Conservation (phyloP, 2,797 vertebrate species). For the Esox masquinongy region DNA sequence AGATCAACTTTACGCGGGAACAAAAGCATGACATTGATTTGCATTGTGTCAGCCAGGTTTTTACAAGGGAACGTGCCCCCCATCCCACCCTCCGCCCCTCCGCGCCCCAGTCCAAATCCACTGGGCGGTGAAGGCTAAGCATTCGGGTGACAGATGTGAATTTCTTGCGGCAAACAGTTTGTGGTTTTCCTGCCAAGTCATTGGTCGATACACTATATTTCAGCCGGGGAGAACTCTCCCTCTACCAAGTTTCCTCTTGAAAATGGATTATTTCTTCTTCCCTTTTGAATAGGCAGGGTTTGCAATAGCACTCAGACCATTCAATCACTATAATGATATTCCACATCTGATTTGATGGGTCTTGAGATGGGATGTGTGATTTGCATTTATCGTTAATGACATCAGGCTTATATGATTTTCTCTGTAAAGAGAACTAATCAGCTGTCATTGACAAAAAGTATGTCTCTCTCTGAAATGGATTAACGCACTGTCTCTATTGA, state of each 20-base stretch:
- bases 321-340: neutral
- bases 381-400: neutral
- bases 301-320: neutral
- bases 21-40: too few relatives aligned
- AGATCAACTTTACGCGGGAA: too few relatives aligned
- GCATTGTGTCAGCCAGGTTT: too few relatives aligned
- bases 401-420: neutral
- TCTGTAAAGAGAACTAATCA: conserved; percentile 29
- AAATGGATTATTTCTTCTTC: conserved; percentile 55
- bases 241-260: conserved; percentile 32
- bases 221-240: neutral
- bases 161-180: conserved; percentile 31
- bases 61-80: neutral
- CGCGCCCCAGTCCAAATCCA: too few relatives aligned
- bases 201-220: conserved; percentile 22
- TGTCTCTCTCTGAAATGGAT: too few relatives aligned
- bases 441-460: conserved; percentile 9
- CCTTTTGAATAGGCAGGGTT: conserved; percentile 48
- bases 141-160: conserved; percentile 50
- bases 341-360: conserved; percentile 8
- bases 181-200: conserved; percentile 44
- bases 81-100: neutral
- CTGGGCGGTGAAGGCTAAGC: neutral
- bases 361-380: neutral
- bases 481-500: too few relatives aligned